Conservation (phyloP, 2,113 vertebrate species). For the Anhinga anhinga region DNA sequence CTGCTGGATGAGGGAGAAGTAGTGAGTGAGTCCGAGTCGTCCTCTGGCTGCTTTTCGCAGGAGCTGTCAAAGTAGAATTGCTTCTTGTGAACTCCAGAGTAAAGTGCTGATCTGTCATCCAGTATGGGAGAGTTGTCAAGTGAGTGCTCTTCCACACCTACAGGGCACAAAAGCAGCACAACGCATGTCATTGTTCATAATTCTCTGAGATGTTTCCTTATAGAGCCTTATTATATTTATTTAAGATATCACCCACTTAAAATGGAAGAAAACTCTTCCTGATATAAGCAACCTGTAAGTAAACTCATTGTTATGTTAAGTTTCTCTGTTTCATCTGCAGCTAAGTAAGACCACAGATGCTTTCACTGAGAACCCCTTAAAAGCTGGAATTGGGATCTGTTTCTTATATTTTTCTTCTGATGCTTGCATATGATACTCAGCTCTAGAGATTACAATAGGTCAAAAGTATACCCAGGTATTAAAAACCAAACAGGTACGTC, state of each 20-base stretch:
- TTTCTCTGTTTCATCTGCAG: neutral
- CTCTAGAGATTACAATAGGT: neutral
- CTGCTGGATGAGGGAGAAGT: slow-evolving; percentile 90
- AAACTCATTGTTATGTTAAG: neutral
- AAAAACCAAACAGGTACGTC: neutral
- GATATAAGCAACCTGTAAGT: neutral
- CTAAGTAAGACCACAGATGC: neutral
- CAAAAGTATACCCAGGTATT: neutral
- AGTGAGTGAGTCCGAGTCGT: slow-evolving; percentile 83
- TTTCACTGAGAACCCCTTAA: neutral
- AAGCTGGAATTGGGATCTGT: neutral
- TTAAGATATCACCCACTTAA: neutral
- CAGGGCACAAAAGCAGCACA: neutral
- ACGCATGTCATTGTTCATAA: neutral
- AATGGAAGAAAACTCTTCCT: neutral
- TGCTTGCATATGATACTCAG: neutral
- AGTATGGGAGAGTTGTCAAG: slow-evolving; percentile 79
- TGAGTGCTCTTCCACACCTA: slow-evolving; percentile 80
- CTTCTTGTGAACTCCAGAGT: slow-evolving; percentile 93
- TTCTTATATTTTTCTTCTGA: neutral
- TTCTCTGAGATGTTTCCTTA: neutral
- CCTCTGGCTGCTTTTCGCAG: slow-evolving; percentile 84
- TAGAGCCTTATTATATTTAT: neutral
- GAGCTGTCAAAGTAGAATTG: slow-evolving; percentile 80
- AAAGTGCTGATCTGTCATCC: slow-evolving; percentile 88